Evolutionary conservation across 2,113 vertebrate genomes (phyloP).

Genomic region (Campylomormyrus numenius): DNA sequence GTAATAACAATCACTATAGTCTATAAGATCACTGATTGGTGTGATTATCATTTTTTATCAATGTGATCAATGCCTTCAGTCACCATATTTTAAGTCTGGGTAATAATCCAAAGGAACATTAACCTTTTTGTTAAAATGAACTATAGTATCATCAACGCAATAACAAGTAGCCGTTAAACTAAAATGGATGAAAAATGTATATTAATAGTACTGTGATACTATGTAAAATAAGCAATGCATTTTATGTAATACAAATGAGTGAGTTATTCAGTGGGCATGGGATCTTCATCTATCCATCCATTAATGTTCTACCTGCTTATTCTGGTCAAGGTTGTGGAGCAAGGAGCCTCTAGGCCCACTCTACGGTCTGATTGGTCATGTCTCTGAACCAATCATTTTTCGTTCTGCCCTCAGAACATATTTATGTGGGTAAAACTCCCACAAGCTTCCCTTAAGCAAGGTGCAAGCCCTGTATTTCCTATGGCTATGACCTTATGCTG

Average conservation of each 20-base stretch:
- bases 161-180: not conserved
- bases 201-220: not conserved
- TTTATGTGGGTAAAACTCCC: not conserved
- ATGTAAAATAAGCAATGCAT: not conserved
- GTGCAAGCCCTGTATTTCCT: not conserved
- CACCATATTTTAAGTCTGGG: not conserved
- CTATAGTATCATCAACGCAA: not conserved
- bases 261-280: not conserved
- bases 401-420: not conserved
- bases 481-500: not conserved
- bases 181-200: not conserved
- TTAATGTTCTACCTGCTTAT: not conserved
- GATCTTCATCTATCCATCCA: not conserved
- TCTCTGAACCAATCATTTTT: not conserved
- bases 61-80: not conserved
- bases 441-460: not conserved
- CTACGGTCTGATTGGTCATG: not conserved
- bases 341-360: not conserved
- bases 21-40: not conserved
- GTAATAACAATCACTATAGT: not conserved
- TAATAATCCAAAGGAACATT: not conserved
- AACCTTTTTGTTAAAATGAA: not conserved
- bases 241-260: not conserved
- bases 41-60: not conserved
- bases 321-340: not conserved